Evolutionary conservation across 1,140 invertebrate species (phyloP), one percentile per base, ranked within the genome.

Genomic region (Heliconius hewitsoni): DNA sequence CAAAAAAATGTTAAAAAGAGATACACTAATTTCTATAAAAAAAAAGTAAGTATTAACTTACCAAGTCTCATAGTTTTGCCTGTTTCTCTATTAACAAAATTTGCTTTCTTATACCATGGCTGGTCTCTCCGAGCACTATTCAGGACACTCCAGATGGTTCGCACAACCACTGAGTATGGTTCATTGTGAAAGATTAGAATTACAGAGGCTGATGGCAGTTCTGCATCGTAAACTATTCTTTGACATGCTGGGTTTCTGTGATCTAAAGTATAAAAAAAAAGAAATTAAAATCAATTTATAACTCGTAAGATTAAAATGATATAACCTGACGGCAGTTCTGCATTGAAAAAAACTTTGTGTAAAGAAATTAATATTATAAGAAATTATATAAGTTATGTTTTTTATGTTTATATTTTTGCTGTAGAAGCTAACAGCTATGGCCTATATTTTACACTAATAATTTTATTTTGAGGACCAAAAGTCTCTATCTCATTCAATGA

Each of bases 141-240:
- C n/a, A 98, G 90, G 1, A 98, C 97, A 89, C 97, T 98, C 95
- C 98, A 97, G 18, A 98, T 96, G 0, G 98, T 98, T 30, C 98
- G 89, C 37, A 99, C 86, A 60, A 99, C 95, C 37, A 98, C 96
- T 8, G 97, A 97, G 91, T 97, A 97, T 5, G 98, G 97, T 95
- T 99, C 98, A 91, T 99, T 98, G 87, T 97, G 98, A 94, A 98
- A 99, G 84, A 98, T 98, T 71, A 99, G 96, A 50, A 99, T 95
- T 18, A 99, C 96, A 82, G 95, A 95, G 5, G 95, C 94, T 1
- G 94, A 95, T 1, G 95, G 95, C 57, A 96, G 82, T 55, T 94
- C 91, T 1, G 91, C 91, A 77, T 96, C 95, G 78, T 95, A 96
- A 0, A 89, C 71, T 13, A 95, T 88, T 0, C 90, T 86, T 2